Base-by-base conservation (phyloP, 2,888 invertebrate species). In the Didymodactylos carnosus region DNA sequence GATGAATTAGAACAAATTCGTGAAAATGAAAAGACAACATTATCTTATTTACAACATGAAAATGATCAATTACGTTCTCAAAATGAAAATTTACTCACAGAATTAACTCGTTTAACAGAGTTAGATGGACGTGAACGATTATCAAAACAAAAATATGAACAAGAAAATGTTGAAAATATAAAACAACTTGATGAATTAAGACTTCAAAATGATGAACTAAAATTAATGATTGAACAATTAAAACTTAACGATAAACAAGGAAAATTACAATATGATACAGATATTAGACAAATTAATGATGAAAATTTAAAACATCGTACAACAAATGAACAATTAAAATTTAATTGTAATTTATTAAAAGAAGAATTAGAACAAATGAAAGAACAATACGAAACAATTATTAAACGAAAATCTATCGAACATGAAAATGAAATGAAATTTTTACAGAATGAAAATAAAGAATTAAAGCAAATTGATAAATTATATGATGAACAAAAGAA, bases 221-320 rank as follows among this genome's bases (percentile, higher is more conserved):
- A 62, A 62, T 10, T 10, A 62, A 62, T n/a, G 3, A n/a, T 35
- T 35, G 35, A 14, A 10, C 29, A 62, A 29, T 35, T 62, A n/a
- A 62, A 62, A 19, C 29, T 35, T 10, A 62, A 62, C 19, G 29
- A 62, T 35, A 29, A n/a, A 35, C 10, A 62, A 10, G 35, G 35
- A n/a, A 29, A 62, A 35, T 2, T 19, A n/a, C 19, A 35, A n/a
- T 62, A 62, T 62, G 62, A 62, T 35, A 62, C 29, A n/a, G 62
- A 62, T 62, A 35, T 98, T 73, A 95, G 97, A 83, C 93, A 91
- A 78, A 87, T 97, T 27, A 91, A 93, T 82, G 97, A 98, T 81
- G 92, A 74, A 40, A 74, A 43, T 39, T 23, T 72, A 43, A 71
- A 72, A 72, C 41, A 71, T 71, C 53, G 69, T 53, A 40, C 62